Percentiles rank a stretch among this genome's conserved stretches.
phyloP scores from a whole-genome alignment of 2,888 invertebrate genomes.

The Mythimna impura region DNA sequence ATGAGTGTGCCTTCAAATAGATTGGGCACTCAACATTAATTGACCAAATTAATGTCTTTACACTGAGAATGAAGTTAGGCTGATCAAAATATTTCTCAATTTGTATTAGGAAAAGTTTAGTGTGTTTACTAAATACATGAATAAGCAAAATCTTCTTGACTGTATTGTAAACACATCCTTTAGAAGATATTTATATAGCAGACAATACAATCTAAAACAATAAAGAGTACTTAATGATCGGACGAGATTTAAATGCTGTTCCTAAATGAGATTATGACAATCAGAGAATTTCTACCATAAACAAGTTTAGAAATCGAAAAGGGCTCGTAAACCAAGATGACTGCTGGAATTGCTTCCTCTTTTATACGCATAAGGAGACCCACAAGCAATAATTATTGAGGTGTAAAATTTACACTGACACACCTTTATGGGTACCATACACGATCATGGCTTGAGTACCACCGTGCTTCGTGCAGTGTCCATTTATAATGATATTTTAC shows the following conservation, averaged over 20 bases:
- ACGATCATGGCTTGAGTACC: slow-evolving; percentile 54
- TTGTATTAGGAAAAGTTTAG: slow-evolving; percentile 3
- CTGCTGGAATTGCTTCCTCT: slow-evolving; percentile 83
- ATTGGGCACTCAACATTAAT: slow-evolving; percentile 66
- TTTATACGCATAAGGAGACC: slow-evolving; percentile 73
- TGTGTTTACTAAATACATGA: slow-evolving; percentile 14
- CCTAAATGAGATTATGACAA: slow-evolving; percentile 71
- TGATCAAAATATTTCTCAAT: slow-evolving; percentile 27
- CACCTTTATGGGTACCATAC: slow-evolving; percentile 75
- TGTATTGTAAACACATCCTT: background rate
- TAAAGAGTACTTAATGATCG: slow-evolving; percentile 38
- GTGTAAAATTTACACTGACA: slow-evolving; percentile 86
- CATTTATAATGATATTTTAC: slow-evolving; percentile 80
- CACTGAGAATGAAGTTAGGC: slow-evolving; percentile 25
- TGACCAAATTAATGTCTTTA: slow-evolving; percentile 63
- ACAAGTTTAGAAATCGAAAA: slow-evolving; percentile 82
- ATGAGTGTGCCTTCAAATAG: slow-evolving; percentile 72
- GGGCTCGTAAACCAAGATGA: slow-evolving; percentile 81
- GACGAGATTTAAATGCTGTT: slow-evolving; percentile 60
- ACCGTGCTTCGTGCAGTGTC: slow-evolving; percentile 51
- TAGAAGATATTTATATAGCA: slow-evolving; percentile 19
- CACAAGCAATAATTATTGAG: slow-evolving; percentile 81
- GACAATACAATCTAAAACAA: slow-evolving; percentile 47
- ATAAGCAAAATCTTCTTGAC: slow-evolving; percentile 5
- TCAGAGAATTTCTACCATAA: slow-evolving; percentile 74